Base-by-base conservation (phyloP, 1,140 invertebrate species). In the Maniola jurtina region DNA sequence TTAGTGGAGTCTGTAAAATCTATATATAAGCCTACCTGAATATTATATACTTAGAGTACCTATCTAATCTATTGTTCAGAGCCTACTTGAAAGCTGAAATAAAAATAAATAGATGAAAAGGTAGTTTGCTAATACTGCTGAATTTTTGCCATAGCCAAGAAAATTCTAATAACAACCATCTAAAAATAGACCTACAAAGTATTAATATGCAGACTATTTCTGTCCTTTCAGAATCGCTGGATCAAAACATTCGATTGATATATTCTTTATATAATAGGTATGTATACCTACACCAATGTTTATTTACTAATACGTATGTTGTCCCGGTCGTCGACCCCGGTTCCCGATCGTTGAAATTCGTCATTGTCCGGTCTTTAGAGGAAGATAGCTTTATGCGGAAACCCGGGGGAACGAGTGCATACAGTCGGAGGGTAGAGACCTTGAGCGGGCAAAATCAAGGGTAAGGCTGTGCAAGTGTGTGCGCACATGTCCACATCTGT, bases 381-480 rank as follows among this genome's bases (percentile, higher is more conserved):
- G 50, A 75, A 76, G 88, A 90, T 70, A 64, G 79, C 70, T 71
- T 79, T 86, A 88, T 81, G 64, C 72, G 70, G 71, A 73, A 77
- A 68, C 55, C 62, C 54, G 52, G 48, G 70, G 73, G 83, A 75
- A 80, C 61, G 84, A 90, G 78, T 66, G 79, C 64, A 76, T 75
- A 62, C 60, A 69, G 63, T 62, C 64, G 58, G 82, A 87, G 88
- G 86, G 85, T 89, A 90, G 88, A 89, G 88, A 90, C 88, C 88
- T 90, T 90, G 88, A 90, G 85, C 84, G 80, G 79, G 86, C 85
- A 88, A 90, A 90, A 90, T 90, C 88, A 90, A 90, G 88, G 88
- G 86, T 90, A 90, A 90, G 71, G 77, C 72, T 65, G 60, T 77
- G 72, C 54, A 65, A 38, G 61, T 77, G 85, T 86, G 84, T 85